Percentiles rank a stretch among this genome's conserved stretches.
These are phyloP conservation scores for Neotoxoptera formosana DNA, from an alignment of 1,140 invertebrate species.

Conservation along the genomic window DNA sequence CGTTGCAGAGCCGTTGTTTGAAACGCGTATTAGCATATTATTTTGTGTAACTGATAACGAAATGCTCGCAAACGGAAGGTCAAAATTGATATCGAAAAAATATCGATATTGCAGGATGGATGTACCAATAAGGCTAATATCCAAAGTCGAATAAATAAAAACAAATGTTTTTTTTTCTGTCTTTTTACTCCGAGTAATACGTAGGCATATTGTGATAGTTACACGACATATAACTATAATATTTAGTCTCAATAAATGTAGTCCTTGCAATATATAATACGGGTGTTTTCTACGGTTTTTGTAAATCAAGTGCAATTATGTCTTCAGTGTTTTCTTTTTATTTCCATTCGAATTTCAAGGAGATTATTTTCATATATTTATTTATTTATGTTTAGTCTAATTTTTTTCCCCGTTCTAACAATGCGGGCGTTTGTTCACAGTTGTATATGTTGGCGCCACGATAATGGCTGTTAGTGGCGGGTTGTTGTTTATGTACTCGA, in stretches of 20 bases:
- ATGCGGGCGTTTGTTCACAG: not conserved
- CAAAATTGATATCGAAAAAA: not conserved
- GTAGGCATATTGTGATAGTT: not conserved
- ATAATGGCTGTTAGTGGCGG: not conserved
- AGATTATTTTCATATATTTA: not conserved
- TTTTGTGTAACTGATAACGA: not conserved
- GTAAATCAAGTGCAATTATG: not conserved
- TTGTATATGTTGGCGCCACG: conserved; percentile 9
- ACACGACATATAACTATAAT: not conserved
- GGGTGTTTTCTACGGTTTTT: not conserved
- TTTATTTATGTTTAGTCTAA: not conserved
- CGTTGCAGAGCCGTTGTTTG: not conserved
- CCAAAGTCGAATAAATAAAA: not conserved
- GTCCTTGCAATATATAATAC: not conserved
- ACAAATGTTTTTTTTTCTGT: not conserved
- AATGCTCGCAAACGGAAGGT: not conserved
- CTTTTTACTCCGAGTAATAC: too few relatives aligned
- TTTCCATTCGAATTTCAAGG: too few relatives aligned
- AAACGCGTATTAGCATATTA: not conserved
- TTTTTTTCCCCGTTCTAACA: not conserved
- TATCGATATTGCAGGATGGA: not conserved
- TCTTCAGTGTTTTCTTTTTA: not conserved
- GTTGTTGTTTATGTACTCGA: not conserved
- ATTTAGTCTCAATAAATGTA: not conserved
- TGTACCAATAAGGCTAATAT: not conserved